phyloP scores from a whole-genome alignment of 2,113 vertebrate genomes.

The Tragelaphus imberbis region DNA sequence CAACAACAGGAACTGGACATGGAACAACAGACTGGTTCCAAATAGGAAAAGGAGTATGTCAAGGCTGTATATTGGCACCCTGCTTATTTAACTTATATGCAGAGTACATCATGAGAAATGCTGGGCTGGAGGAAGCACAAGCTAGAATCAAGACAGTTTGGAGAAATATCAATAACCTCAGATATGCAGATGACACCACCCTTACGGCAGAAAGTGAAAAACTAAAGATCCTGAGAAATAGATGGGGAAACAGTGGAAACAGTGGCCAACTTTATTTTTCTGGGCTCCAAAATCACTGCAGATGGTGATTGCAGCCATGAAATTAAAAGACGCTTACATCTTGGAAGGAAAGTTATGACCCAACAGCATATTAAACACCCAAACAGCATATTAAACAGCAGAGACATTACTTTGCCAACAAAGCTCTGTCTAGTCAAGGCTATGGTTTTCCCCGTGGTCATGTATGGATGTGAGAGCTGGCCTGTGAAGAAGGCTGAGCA shows the following conservation, averaged over 20 bases:
- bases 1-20: background rate
- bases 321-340: fast-evolving
- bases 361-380: background rate
- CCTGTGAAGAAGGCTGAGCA: background rate
- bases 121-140: background rate
- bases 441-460: background rate
- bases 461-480: background rate
- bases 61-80: background rate
- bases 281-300: background rate
- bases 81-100: background rate
- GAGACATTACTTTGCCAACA: background rate
- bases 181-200: background rate
- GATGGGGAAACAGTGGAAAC: background rate
- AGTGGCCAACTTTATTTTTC: background rate
- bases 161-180: background rate
- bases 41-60: background rate
- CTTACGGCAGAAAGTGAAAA: background rate
- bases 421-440: background rate
- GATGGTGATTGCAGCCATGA: background rate
- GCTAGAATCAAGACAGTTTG: fast-evolving
- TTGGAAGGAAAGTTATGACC: background rate
- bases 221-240: background rate
- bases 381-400: background rate
- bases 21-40: background rate
- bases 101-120: background rate